Base-by-base conservation (phyloP, 2,797 vertebrate species). In the Kryptopterus vitreolus region DNA sequence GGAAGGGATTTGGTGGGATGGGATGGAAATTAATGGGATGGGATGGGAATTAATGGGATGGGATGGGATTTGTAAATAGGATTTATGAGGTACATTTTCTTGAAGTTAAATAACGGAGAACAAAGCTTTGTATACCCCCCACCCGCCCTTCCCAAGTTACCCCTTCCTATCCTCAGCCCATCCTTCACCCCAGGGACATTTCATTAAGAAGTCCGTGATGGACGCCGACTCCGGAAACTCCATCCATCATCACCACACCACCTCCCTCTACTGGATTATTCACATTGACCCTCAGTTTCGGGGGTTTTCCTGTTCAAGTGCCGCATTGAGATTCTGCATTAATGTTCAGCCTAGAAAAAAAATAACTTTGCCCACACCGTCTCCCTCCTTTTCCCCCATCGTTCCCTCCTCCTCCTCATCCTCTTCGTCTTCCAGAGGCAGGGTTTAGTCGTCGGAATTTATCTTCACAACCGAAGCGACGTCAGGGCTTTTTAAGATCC, bases 401-500 rank as follows among this genome's bases (percentile, higher is more conserved):
- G 22, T 29, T 70, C n/a, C 48, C 62, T 50, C 29, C 26, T 29
- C 69, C 69, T 59, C 63, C 29, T 72, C 77, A 35, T 2, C 35
- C 11, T n/a, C n/a, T n/a, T n/a, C 70, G 61, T 79, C 76, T 31
- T 68, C 46, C 35, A 77, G 75, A 73, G 76, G 59, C 79, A 77
- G 59, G 70, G 76, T 79, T 86, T 72, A 77, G 58, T 76, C 77
- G 77, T 83, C 79, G 79, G 79, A 74, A 69, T 83, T 83, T 83
- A 81, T 85, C 82, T 78, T 66, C 74, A 65, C 74, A 53, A 48
- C 61, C 55, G 58, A 83, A 58, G 79, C 43, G 71, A 58, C 74
- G 79, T 84, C 81, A 79, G 69, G 58, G 53, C 76, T 68, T 82
- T 84, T 85, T 66, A 61, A 33, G 71, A 78, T 68, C 80, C 63